phyloP scores from a whole-genome alignment of 2,888 invertebrate genomes.

The Lumbricus terrestris region DNA sequence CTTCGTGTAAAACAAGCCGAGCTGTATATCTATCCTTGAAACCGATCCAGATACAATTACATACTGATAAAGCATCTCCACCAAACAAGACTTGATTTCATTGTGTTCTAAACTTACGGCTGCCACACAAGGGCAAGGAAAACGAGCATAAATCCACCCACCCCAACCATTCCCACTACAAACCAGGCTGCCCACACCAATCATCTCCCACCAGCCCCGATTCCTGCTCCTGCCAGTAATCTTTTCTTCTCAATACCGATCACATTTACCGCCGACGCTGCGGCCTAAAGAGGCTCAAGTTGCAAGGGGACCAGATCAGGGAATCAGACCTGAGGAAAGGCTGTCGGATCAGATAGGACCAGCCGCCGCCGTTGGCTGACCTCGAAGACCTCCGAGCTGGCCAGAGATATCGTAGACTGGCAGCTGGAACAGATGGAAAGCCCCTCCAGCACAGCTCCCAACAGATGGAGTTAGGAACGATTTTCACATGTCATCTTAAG shows the following conservation, averaged over 20 bases:
- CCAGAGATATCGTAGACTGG: slow-evolving; percentile 3
- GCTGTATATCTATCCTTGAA: not conserved
- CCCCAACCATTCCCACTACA: not conserved
- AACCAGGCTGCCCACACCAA: not conserved
- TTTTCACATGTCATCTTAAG: not conserved
- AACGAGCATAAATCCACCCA: not conserved
- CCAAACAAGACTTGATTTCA: not conserved
- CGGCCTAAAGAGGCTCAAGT: not conserved
- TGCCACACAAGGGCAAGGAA: not conserved
- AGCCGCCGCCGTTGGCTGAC: not conserved
- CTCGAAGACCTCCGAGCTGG: not conserved
- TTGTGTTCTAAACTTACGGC: not conserved
- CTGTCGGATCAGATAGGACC: not conserved
- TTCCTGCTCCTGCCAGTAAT: not conserved
- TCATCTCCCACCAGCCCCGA: not conserved
- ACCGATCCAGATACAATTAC: not conserved
- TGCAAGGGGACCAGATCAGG: not conserved
- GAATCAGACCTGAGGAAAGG: not conserved
- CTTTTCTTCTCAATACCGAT: slow-evolving; percentile 3
- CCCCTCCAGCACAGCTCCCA: not conserved
- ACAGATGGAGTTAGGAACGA: not conserved
- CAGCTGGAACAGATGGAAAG: not conserved
- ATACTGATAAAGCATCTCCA: not conserved
- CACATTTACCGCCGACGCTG: not conserved
- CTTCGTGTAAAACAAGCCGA: not conserved